These are phyloP conservation scores for Oriolus oriolus DNA, from an alignment of 2,113 vertebrate species.

Conservation along the genomic window DNA sequence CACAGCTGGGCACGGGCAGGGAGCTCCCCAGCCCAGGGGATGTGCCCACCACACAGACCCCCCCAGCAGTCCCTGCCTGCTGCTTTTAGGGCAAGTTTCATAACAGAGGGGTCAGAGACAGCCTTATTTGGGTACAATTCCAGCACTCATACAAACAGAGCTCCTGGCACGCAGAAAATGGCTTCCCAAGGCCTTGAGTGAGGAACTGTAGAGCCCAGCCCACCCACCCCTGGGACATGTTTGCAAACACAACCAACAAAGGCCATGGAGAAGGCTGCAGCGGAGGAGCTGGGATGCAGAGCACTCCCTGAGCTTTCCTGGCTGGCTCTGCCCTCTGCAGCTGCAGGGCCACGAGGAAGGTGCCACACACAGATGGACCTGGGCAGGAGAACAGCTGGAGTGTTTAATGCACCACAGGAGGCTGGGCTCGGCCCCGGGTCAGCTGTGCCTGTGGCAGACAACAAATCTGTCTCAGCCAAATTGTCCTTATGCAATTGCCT, in stretches of 20 bases:
- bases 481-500: background rate
- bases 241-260: background rate
- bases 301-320: background rate
- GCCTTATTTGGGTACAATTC: background rate
- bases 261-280: background rate
- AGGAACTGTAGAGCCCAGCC: background rate
- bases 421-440: fast-evolving
- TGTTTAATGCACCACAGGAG: background rate
- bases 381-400: background rate
- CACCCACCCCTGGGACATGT: background rate
- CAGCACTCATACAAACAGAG: background rate
- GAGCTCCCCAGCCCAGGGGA: background rate
- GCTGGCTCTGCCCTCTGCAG: background rate
- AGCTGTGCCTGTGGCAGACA: background rate
- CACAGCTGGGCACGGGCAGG: background rate
- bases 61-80: background rate
- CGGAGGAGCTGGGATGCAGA: background rate
- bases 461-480: background rate
- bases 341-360: fast-evolving
- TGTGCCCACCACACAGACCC: fast-evolving
- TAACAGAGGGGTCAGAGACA: background rate
- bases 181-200: background rate
- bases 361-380: background rate
- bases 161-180: background rate
- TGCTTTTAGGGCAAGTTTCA: fast-evolving